phyloP scores from a whole-genome alignment of 1,140 invertebrate genomes.

The Trachymyrmex cornetzi region DNA sequence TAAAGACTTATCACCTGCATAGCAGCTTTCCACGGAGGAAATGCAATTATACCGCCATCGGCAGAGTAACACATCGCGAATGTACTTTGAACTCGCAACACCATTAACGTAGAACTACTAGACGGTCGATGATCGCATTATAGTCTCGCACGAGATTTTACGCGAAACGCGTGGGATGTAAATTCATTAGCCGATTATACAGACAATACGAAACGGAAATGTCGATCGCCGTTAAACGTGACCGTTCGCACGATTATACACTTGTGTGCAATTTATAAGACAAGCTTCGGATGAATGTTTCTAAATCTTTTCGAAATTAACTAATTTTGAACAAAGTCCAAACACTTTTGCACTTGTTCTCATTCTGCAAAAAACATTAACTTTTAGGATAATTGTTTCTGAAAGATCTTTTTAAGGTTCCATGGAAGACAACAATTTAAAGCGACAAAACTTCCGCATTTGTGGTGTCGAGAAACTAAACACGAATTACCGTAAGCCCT shows the following conservation, averaged over 20 bases:
- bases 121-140: constrained; percentile 63
- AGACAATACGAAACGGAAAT: constrained; percentile 37
- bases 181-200: constrained; percentile 64
- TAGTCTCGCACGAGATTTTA: constrained; percentile 38
- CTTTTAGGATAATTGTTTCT: neutral
- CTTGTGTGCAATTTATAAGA: neutral
- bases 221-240: neutral
- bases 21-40: constrained; percentile 39
- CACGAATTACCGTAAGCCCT: constrained; percentile 6
- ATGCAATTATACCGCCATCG: constrained; percentile 56
- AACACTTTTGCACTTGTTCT: neutral
- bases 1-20: constrained; percentile 56
- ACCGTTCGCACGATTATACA: neutral
- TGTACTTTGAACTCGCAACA: constrained; percentile 57
- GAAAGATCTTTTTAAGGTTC: neutral
- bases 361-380: neutral
- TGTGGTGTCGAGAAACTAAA: neutral
- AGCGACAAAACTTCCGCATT: no score
- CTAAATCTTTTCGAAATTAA: no score
- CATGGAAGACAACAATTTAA: neutral
- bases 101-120: constrained; percentile 41
- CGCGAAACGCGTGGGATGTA: constrained; percentile 33
- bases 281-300: neutral
- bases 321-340: no score
- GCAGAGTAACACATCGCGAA: constrained; percentile 15